Evolutionary conservation across 2,113 vertebrate species (phyloP), one percentile per base, ranked within the genome.

Genomic region (Illadopsis cleaveri): DNA sequence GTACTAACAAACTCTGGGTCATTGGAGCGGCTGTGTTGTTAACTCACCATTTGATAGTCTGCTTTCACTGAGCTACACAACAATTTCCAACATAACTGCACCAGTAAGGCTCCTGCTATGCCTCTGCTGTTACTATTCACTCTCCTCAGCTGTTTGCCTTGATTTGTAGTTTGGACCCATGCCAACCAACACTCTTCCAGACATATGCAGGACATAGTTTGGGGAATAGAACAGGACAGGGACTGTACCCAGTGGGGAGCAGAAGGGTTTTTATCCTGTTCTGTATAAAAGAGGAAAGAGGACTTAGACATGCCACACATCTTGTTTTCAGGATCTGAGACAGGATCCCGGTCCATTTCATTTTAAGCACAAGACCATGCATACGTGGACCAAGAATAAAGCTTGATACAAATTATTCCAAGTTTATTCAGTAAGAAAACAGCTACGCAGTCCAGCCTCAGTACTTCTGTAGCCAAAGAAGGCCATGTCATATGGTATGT

Each of bases 21-120:
- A 28, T 13, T 64, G 48, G 30, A 5, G 1, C 0, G 1, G 15
- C 0, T 17, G 9, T 3, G 31, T 22, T 35, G 8, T 38, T 89
- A 93, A 27, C 15, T 11, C 28, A 38, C 4, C 0, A 0, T 86
- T 85, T 30, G 37, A 45, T 42, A 42, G 35, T 24, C 23, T 45
- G 38, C 0, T 0, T 40, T 71, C 57, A 40, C 31, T n/a, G 66
- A 80, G 11, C 62, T 71, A 7, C 68, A n/a, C 2, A 1, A 18
- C 47, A 57, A 21, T 40, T 83, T 53, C 66, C 25, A 76, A 3
- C 11, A 48, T 3, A 75, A 28, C 22, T 65, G 19, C 30, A 44
- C 42, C 38, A 54, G 35, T n/a, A 44, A 44, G 24, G 44, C 28
- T 56, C 25, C 62, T 71, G 9, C 76, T 60, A 13, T 6, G 0